These are phyloP conservation scores for Cotesia congregata DNA, from an alignment of 2,888 invertebrate genomes.

Conservation along the genomic window DNA sequence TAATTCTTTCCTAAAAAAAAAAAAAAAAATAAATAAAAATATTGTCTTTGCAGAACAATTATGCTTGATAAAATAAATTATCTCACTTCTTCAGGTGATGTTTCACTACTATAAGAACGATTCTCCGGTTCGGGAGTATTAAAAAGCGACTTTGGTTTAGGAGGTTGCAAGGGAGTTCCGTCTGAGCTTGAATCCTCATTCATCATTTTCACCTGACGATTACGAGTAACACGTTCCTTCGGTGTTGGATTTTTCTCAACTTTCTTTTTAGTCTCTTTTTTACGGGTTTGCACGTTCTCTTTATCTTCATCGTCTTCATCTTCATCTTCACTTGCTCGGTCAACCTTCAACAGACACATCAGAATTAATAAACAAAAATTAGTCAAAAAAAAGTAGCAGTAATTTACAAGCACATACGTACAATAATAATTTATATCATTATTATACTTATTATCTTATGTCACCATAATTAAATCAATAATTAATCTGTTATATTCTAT, in stretches of 20 bases:
- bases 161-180: neutral
- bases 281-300: too few species aligned
- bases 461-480: too few species aligned
- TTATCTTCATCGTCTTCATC: too few species aligned
- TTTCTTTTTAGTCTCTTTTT: too few species aligned
- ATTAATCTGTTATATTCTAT: too few species aligned
- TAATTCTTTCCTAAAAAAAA: neutral
- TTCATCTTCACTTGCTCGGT: too few species aligned
- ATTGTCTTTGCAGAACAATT: neutral
- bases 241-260: too few species aligned
- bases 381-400: too few species aligned
- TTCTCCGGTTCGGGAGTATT: neutral
- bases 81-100: neutral
- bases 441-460: too few species aligned
- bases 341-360: too few species aligned
- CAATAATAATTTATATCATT: constrained; percentile 19
- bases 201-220: neutral
- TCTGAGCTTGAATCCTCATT: neutral
- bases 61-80: neutral
- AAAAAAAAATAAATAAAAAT: neutral
- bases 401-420: constrained; percentile 30
- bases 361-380: too few species aligned
- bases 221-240: too few species aligned
- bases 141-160: neutral
- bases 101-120: neutral